A percentile compares a stretch with the other conserved stretches of the same genome.
Conservation (phyloP, 2,797 vertebrate genomes). For the Sebastes nivosus region DNA sequence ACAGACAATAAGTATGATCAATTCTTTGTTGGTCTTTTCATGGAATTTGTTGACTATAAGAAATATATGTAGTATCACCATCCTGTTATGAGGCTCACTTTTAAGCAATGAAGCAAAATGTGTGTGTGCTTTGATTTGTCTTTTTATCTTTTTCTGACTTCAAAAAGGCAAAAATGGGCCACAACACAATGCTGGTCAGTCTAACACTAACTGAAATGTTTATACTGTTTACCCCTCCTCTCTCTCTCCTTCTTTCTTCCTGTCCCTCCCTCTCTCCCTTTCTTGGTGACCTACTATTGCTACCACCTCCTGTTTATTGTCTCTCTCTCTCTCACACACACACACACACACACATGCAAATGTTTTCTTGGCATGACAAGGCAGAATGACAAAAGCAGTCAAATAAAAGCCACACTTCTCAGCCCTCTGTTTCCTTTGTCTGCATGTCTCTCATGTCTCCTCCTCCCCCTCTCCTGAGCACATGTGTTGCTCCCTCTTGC, state of each 20-base stretch:
- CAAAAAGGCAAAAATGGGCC: background rate
- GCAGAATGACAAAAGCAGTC: slow-evolving; percentile 70
- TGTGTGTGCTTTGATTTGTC: background rate
- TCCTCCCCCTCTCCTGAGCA: slow-evolving; percentile 52
- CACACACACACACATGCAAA: slow-evolving; percentile 66
- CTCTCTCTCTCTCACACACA: slow-evolving; percentile 3
- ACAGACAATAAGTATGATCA: background rate
- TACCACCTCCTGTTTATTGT: slow-evolving; percentile 54
- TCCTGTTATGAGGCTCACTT: background rate
- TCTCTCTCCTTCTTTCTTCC: slow-evolving; percentile 5
- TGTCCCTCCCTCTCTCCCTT: slow-evolving; percentile 22
- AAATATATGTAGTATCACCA: background rate
- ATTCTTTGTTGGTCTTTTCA: background rate
- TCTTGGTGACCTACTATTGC: slow-evolving; percentile 56
- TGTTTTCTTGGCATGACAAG: slow-evolving; percentile 68
- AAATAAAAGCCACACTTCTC: slow-evolving; percentile 77
- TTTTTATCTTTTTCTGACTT: background rate
- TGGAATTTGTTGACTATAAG: background rate
- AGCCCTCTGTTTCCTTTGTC: slow-evolving; percentile 65
- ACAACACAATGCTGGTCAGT: slow-evolving; percentile 1
- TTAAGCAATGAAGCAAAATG: background rate
- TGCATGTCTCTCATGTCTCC: slow-evolving; percentile 29
- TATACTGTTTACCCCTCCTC: background rate
- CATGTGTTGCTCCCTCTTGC: slow-evolving; percentile 68
- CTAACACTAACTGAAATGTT: slow-evolving; percentile 1